Percentiles rank a stretch among this genome's conserved stretches.
Conservation (phyloP, 2,888 invertebrate species). For the Hydropsyche betteni region DNA sequence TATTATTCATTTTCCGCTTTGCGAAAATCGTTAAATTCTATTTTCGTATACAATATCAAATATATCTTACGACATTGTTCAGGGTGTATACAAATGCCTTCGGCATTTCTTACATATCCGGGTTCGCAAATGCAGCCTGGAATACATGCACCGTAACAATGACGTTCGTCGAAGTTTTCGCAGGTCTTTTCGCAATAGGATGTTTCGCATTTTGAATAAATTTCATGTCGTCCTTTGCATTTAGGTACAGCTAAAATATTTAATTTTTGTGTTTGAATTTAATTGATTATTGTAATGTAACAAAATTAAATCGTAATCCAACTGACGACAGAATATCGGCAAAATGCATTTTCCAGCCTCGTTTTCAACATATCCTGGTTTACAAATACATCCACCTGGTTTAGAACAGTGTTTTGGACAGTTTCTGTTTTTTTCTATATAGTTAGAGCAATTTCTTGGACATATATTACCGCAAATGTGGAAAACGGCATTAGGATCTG, state of each 20-base stretch:
- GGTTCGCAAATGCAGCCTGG: background rate
- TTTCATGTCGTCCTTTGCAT: too few relatives aligned
- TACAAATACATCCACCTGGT: constrained; percentile 37
- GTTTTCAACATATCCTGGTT: constrained; percentile 37
- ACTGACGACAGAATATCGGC: constrained; percentile 42
- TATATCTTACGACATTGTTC: constrained; percentile 21
- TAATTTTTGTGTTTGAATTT: too few relatives aligned
- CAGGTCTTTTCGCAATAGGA: too few relatives aligned
- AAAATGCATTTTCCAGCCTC: constrained; percentile 32
- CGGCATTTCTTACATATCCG: background rate
- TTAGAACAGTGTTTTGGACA: background rate
- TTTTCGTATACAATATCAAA: background rate
- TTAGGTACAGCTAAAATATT: too few relatives aligned
- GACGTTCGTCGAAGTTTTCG: background rate
- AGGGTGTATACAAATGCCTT: constrained; percentile 15
- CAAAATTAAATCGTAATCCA: background rate
- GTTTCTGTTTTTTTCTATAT: background rate
- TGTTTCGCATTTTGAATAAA: too few relatives aligned
- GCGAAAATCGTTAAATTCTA: too few relatives aligned
- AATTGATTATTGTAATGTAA: too few relatives aligned
- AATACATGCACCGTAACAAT: background rate
- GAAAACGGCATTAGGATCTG: constrained; percentile 2
- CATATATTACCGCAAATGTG: background rate
- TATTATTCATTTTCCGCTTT: background rate
- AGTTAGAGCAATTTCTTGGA: constrained; percentile 1